Conservation (phyloP, 2,888 invertebrate species). For the Spisula solida region DNA sequence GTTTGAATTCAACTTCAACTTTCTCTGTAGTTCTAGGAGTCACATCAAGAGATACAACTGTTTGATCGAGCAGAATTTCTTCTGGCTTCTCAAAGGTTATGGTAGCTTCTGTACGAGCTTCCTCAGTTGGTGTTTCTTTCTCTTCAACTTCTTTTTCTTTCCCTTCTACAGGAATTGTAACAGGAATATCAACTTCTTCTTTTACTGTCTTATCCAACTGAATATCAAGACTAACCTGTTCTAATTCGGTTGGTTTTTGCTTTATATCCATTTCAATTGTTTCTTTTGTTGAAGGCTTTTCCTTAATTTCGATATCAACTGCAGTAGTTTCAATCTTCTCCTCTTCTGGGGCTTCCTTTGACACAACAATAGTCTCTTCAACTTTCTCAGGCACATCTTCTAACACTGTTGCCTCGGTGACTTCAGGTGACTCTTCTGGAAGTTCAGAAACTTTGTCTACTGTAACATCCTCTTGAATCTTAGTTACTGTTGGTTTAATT, state of each 20-base stretch:
- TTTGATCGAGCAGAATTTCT: slow-evolving; percentile 34
- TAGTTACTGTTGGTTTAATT: slow-evolving; percentile 40
- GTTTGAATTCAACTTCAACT: too few relatives aligned
- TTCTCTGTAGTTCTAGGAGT: not conserved
- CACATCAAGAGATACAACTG: slow-evolving; percentile 14
- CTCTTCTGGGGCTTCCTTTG: slow-evolving; percentile 42
- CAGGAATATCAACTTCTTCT: slow-evolving; percentile 32
- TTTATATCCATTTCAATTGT: slow-evolving; percentile 44
- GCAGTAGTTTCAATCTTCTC: slow-evolving; percentile 23
- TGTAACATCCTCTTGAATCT: slow-evolving; percentile 30
- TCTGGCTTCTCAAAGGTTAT: slow-evolving; percentile 40
- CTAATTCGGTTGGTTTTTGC: slow-evolving; percentile 46
- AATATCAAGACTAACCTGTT: slow-evolving; percentile 55
- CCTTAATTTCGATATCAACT: slow-evolving; percentile 47
- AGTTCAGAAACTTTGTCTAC: slow-evolving; percentile 44
- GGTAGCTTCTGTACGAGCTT: slow-evolving; percentile 16
- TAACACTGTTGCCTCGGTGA: slow-evolving; percentile 27
- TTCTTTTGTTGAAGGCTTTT: slow-evolving; percentile 55
- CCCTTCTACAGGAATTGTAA: slow-evolving; percentile 45
- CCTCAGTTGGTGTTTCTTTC: slow-evolving; percentile 36
- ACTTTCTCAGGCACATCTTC: slow-evolving; percentile 29
- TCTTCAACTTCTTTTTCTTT: slow-evolving; percentile 37
- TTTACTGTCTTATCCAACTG: slow-evolving; percentile 34
- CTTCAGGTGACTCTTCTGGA: slow-evolving; percentile 37
- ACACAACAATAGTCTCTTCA: slow-evolving; percentile 28